Evolutionary conservation across 2,797 vertebrate species (phyloP), one percentile per base, ranked within the genome.

Genomic region (Euthynnus affinis): DNA sequence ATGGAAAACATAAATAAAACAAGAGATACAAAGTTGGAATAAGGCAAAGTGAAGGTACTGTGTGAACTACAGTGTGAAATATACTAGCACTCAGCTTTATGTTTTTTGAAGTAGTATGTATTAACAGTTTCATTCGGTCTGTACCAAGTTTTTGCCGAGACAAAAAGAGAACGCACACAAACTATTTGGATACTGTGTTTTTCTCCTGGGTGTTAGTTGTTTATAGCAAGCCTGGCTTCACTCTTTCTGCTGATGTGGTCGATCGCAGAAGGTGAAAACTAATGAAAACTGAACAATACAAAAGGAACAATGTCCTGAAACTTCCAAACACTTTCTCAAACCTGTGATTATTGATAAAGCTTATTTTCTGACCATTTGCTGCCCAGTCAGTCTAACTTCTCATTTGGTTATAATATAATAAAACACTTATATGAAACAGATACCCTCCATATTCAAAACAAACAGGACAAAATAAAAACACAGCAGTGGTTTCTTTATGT

Each of bases 351-450:
- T 52, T 70, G 55, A 81, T 91, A 88, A 90, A 91, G 91, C 90
- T 91, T 88, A 83, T 81, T 70, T 59, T 85, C 76, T 83, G 85
- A 89, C 75, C 71, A 25, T 72, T 48, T 62, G 72, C 46, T 62
- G 58, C 53, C 61, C 72, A 65, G 78, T 86, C 68, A 75, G 65
- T 78, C 69, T 74, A 58, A 42, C 25, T 67, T 80, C 63, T 84
- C 70, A 81, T 93, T 92, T 89, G 87, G 81, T 88, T 86, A 84
- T 81, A 80, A 90, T 86, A 66, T 89, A 80, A 91, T 84, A 80
- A 87, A 89, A 85, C 81, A 87, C 87, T 60, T 51, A 57, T 80
- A 84, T 82, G 72, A 78, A 90, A 83, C 49, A n/a, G 51, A 63
- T 66, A 51, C 61, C 75, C 76, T 84, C 71, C 62, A 63, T 83